Evolutionary conservation across 2,113 vertebrate species (phyloP).

Genomic region (Ibidorhyncha struthersii): DNA sequence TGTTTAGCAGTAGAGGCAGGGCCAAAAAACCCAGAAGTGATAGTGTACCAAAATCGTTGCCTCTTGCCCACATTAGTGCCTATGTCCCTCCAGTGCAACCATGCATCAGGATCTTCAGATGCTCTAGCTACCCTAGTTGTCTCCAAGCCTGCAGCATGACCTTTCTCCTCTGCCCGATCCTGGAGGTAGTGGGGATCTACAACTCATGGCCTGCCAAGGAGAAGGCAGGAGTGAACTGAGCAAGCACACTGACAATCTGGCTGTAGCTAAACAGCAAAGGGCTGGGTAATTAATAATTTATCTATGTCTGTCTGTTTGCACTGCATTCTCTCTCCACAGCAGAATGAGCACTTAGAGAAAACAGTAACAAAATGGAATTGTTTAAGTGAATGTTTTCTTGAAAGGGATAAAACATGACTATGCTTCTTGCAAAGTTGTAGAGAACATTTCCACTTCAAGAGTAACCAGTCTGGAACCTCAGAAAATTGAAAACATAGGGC

Average conservation of each 20-base stretch:
- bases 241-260: not conserved
- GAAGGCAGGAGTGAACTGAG: not conserved
- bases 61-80: not conserved
- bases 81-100: not conserved
- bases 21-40: not conserved
- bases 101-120: not conserved
- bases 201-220: not conserved
- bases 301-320: not conserved
- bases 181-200: not conserved
- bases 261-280: not conserved
- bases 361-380: not conserved
- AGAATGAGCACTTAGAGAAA: not conserved
- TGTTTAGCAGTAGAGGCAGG: not conserved
- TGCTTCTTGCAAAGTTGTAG: not conserved
- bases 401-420: not conserved
- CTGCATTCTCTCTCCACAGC: not conserved
- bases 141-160: not conserved
- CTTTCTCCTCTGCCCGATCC: not conserved
- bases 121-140: not conserved
- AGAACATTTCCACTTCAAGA: not conserved
- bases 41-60: not conserved
- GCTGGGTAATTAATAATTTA: slow-evolving; percentile 12
- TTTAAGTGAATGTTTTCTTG: not conserved
- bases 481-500: not conserved
- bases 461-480: not conserved